Base-by-base conservation (phyloP, 64 coral and sea anemone genomes). In the Stichodactyla helianthus region DNA sequence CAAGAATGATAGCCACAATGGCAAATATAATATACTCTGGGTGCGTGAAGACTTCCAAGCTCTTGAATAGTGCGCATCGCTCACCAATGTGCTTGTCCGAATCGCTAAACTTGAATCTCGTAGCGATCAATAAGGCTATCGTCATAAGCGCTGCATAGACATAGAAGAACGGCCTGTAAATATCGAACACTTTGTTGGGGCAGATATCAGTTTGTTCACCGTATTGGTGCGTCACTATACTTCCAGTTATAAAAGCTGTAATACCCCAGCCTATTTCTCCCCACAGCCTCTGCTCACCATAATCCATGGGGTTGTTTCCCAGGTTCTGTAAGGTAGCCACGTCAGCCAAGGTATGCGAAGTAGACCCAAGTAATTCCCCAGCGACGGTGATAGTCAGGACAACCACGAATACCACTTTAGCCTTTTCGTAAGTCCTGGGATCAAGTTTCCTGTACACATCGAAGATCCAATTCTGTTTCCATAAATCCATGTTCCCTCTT, bases 81-180 rank as follows among this genome's bases (percentile, higher is more conserved):
- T 90, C 91, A 18, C 54, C 65, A 51, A 55, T 87, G 25, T 90
- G 82, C 50, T 63, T 88, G 22, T 92, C 93, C 2, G 84, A 57
- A 14, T 86, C 65, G 58, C 84, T 88, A 35, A 95, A 99, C 17
- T 95, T 90, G 67, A 99, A 99, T 14, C 91, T 89, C 11, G 91
- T 92, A 14, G 93, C 88, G 11, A 94, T 55, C 44, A 95, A 91
- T 44, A 99, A 81, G 11, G 97, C 91, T 25, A 93, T 51, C 2
- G 90, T 83, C 90, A 99, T 95, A 15, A 99, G 86, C 15, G 86
- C 52, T 50, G 86, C 90, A 84, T 92, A 93, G n/a, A 94, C 88
- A 55, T 95, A 99, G 70, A 99, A 99, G 77, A 99, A 94, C 8
- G 97, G 97, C 50, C 93, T 90, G 74, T 99, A 99, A 52, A 92